A percentile compares a stretch with the other conserved stretches of the same genome.
Evolutionary conservation across 1,140 invertebrate species (phyloP).

Genomic region (Spodoptera frugiperda): DNA sequence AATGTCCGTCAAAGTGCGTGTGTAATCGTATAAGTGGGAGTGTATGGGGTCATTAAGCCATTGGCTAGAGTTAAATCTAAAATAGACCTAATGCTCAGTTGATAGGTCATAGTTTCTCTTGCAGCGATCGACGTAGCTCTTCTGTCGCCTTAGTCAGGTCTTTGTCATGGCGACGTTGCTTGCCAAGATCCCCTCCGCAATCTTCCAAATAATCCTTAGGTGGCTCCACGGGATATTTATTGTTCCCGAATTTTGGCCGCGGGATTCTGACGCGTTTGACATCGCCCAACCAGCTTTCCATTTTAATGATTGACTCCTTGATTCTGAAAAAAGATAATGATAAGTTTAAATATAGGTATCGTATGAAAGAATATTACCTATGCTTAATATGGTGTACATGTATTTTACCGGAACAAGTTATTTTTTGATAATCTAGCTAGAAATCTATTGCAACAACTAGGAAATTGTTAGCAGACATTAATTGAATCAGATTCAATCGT

Average conservation of each 20-base stretch:
- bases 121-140: conserved; percentile 89
- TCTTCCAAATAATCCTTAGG: conserved; percentile 89
- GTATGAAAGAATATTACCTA: no score
- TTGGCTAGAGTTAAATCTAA: conserved; percentile 56
- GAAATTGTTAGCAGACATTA: conserved; percentile 38
- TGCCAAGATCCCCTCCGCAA: conserved; percentile 75
- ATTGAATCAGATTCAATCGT: conserved; percentile 48
- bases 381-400: no score
- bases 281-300: conserved; percentile 94
- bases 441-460: conserved; percentile 32
- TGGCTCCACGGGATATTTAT: conserved; percentile 87
- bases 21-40: conserved; percentile 50
- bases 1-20: conserved; percentile 45
- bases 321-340: conserved; percentile 3
- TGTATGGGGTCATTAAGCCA: conserved; percentile 50
- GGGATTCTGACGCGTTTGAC: conserved; percentile 93
- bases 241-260: conserved; percentile 92
- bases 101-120: conserved; percentile 90
- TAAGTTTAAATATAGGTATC: not conserved
- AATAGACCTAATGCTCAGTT: conserved; percentile 50
- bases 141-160: conserved; percentile 90
- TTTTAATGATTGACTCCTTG: conserved; percentile 67
- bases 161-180: conserved; percentile 77
- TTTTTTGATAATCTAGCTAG: not conserved
- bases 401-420: not conserved